Evolutionary conservation across 2,888 invertebrate genomes (phyloP), one percentile per base, ranked within the genome.

Genomic region (Troglohyphantes excavatus): DNA sequence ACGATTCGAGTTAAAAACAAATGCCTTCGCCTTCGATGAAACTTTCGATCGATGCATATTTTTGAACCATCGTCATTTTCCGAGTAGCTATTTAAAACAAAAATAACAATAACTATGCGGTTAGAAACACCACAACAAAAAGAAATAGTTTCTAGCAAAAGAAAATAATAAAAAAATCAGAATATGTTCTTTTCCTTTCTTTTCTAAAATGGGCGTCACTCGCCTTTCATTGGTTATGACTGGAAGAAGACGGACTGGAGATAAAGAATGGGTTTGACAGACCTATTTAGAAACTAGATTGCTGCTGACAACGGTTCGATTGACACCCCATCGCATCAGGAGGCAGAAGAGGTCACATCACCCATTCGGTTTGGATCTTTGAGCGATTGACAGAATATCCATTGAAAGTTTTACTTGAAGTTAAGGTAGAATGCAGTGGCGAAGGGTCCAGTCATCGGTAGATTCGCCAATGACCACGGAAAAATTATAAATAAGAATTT

Each of bases 371-470:
- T 9, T n/a, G 53, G 39, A 2, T 13, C 17, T 19, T 9, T 33
- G 3, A 33, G 9, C 3, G 61, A 53, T 75, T 75, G 75, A 75
- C 59, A 59, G 61, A 33, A 33, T 75, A 75, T 21, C 21, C 29
- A 75, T 75, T 61, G 33, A 11, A 75, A 59, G 13, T 65, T 65
- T 59, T 59, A 33, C 33, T 33, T 9, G 33, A 19, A 59, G 59
- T 59, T 59, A 59, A 6, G 59, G n/a, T 6, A 33, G 33, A 33
- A 33, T n/a, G n/a, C n/a, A n/a, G n/a, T n/a, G n/a, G n/a, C n/a
- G n/a, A n/a, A n/a, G n/a, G n/a, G n/a, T n/a, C n/a, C n/a, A n/a
- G n/a, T n/a, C n/a, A n/a, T n/a, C n/a, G n/a, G n/a, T n/a, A n/a
- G n/a, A n/a, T n/a, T n/a, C n/a, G n/a, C n/a, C n/a, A n/a, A n/a